Conservation (phyloP, 2,113 vertebrate genomes). For the Drymodes brunneopygia region DNA sequence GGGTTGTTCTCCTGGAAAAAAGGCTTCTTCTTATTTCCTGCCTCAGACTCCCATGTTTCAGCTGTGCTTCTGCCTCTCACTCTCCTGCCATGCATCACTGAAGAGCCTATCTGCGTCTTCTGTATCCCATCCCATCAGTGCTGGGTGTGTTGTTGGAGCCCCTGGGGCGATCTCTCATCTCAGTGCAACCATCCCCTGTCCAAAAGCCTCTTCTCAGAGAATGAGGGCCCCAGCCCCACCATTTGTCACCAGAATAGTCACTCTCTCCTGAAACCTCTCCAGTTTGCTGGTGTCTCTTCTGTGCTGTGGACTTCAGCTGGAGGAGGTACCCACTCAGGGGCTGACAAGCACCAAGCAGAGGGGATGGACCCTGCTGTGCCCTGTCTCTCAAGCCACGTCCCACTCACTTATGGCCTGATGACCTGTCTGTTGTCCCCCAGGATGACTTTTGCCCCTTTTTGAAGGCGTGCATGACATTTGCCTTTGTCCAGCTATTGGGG, state of each 20-base stretch:
- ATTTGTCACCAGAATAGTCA: neutral
- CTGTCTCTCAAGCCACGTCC: rapidly evolving
- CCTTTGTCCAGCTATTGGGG: neutral
- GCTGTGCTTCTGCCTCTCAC: neutral
- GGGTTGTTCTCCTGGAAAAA: neutral
- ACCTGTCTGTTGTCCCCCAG: rapidly evolving
- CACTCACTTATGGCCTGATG: rapidly evolving
- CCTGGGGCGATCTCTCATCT: neutral
- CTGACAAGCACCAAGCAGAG: neutral
- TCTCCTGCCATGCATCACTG: neutral
- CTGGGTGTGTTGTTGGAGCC: neutral
- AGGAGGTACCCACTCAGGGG: too few relatives aligned
- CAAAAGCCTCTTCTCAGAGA: neutral
- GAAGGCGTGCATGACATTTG: neutral
- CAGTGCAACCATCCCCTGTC: rapidly evolving
- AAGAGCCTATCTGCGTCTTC: rapidly evolving
- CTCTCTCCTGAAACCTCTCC: too few relatives aligned
- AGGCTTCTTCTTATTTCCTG: neutral
- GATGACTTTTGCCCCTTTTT: neutral
- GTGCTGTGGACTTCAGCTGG: neutral
- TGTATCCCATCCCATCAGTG: rapidly evolving
- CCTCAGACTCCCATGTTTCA: neutral
- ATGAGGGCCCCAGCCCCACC: neutral
- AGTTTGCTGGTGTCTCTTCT: neutral
- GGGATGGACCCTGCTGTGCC: neutral